Evolutionary conservation across 2,797 vertebrate species (phyloP).

Genomic region (Acrossocheilus fasciatus): DNA sequence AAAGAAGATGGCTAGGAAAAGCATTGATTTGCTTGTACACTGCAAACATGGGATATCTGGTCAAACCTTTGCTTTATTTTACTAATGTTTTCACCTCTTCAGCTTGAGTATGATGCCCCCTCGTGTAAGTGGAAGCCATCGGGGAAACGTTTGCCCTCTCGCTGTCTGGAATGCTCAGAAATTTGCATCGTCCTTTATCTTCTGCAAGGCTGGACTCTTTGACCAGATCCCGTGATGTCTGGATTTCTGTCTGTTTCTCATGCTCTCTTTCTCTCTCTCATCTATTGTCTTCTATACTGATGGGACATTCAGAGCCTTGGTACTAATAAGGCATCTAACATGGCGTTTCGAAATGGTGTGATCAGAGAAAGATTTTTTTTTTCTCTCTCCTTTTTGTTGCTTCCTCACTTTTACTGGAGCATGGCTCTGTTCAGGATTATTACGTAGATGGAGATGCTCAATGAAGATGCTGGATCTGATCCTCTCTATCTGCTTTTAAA

Average conservation of each 20-base stretch:
- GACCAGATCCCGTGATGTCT: slow-evolving; percentile 35
- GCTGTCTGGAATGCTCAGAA: slow-evolving; percentile 24
- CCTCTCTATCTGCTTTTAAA: slow-evolving; percentile 43
- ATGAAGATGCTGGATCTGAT: slow-evolving; percentile 40
- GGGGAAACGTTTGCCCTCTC: slow-evolving; percentile 14
- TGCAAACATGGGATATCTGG: slow-evolving; percentile 73
- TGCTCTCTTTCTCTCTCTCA: slow-evolving; percentile 62
- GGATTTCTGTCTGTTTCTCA: slow-evolving; percentile 46
- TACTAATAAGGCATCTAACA: slow-evolving; percentile 50
- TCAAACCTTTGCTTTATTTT: slow-evolving; percentile 69
- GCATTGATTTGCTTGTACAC: slow-evolving; percentile 68
- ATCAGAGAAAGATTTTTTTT: slow-evolving; percentile 22
- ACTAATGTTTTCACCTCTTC: slow-evolving; percentile 62
- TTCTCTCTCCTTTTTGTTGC: neutral
- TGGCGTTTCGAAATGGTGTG: slow-evolving; percentile 35
- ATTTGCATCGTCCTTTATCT: slow-evolving; percentile 29
- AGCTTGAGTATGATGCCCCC: slow-evolving; percentile 67
- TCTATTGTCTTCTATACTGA: slow-evolving; percentile 51
- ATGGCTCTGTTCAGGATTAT: slow-evolving; percentile 48
- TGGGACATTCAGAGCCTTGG: slow-evolving; percentile 42
- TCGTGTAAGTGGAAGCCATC: slow-evolving; percentile 45
- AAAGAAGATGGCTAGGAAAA: slow-evolving; percentile 93
- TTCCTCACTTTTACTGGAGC: slow-evolving; percentile 42
- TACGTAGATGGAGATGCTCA: slow-evolving; percentile 29
- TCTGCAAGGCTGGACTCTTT: slow-evolving; percentile 28